Conservation (phyloP, 2,797 vertebrate species). For the Menidia menidia region DNA sequence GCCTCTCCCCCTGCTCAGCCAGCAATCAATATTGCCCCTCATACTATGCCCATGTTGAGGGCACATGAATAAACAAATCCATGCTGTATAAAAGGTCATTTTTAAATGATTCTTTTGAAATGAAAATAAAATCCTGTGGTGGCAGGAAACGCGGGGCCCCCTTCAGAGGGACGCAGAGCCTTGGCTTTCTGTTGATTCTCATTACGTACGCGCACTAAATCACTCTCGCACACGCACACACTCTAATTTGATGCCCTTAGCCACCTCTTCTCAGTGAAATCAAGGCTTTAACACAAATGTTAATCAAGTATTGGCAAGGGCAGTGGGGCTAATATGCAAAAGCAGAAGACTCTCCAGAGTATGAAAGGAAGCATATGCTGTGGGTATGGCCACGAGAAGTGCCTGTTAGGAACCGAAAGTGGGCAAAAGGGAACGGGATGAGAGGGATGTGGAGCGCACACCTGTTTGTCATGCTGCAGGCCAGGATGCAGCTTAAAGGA, state of each 20-base stretch:
- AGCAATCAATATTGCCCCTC: conserved; percentile 83
- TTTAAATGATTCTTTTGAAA: conserved; percentile 89
- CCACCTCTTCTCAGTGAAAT: conserved; percentile 78
- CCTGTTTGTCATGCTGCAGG: conserved; percentile 6
- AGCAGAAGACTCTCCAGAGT: conserved; percentile 79
- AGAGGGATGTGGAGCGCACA: conserved; percentile 36
- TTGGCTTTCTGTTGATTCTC: conserved; percentile 84
- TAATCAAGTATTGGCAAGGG: conserved; percentile 83
- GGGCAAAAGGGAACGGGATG: conserved; percentile 63
- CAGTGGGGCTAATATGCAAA: conserved; percentile 82
- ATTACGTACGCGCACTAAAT: conserved; percentile 63
- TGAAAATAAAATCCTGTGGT: conserved; percentile 82
- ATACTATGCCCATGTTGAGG: conserved; percentile 73
- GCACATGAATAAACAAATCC: conserved; percentile 87
- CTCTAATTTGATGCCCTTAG: conserved; percentile 77
- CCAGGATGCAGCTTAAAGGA: neutral
- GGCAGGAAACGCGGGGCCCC: conserved; percentile 77
- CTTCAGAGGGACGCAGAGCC: conserved; percentile 76
- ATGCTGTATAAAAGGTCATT: conserved; percentile 87
- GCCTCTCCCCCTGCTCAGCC: conserved; percentile 68
- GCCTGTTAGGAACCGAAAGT: conserved; percentile 70
- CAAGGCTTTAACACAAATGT: conserved; percentile 80
- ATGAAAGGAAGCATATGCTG: conserved; percentile 84
- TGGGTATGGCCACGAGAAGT: conserved; percentile 76
- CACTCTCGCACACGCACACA: conserved; percentile 34